Evolutionary conservation across 2,888 invertebrate species (phyloP), one percentile per base, ranked within the genome.

Genomic region (Deilephila porcellus): DNA sequence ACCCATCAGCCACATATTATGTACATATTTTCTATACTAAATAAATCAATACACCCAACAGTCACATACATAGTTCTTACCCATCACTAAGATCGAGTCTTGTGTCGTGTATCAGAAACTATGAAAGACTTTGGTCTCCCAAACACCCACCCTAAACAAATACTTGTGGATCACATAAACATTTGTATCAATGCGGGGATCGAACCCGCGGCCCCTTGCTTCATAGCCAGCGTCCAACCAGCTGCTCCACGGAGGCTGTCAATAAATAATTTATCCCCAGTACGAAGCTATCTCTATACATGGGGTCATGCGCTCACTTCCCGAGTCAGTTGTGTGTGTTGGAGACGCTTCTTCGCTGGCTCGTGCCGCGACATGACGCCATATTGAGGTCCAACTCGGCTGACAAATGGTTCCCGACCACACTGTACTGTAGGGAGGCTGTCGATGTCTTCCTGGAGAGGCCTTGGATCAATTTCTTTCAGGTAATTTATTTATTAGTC

Each of bases 271-370:
- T 56, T 4, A 6, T n/a, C 32, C 60, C 29, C 17, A 60, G 60
- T 29, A 60, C 60, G 60, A 60, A 60, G 72, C 77, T 93, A 4
- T 82, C 91, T 0, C 14, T 72, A 0, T 76, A 84, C 29, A 80
- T 93, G 77, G 73, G 84, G 0, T 60, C 75, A 0, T 88, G 88
- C 14, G 91, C 90, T 0, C 86, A 90, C 79, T 76, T 88, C 2
- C 85, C 90, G 0, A 78, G 80, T 11, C 93, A 94, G 82, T 85
- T 83, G 79, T 79, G 83, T 70, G 80, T 85, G 17, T 71, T 92
- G 81, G 93, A 93, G 79, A 83, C 88, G 0, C 77, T 94, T 3
- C 75, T 93, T 6, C 86, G 93, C 0, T 93, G 93, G 93, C 76
- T 92, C 71, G 76, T 91, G 74, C 88, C 88, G 0, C 86, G 93